Base-by-base conservation (phyloP, 2,888 invertebrate species). In the Onthophagus sagittarius region DNA sequence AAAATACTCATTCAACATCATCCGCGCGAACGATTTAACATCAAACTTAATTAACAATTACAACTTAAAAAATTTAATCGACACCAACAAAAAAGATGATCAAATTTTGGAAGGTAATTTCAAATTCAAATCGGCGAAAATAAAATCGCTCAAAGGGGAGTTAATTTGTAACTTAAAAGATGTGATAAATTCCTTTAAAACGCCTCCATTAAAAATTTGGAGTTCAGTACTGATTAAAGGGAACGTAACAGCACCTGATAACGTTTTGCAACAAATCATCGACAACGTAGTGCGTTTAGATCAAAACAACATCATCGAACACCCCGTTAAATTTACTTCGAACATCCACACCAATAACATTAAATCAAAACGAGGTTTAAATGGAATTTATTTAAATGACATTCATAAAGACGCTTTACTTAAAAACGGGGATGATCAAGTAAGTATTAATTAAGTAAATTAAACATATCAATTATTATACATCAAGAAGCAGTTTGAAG, bases 361-460 rank as follows among this genome's bases (percentile, higher is more conserved):
- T 11, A 74, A 76, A 39, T 76, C 77, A 1, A 70, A 73, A 7
- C 77, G 78, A 63, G 74, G 75, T 31, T 79, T 85, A 63, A 85
- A 84, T 75, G 77, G 77, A 63, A 72, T 85, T 15, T 77, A 83
- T 76, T 75, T 85, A 5, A 73, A 77, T 39, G 78, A 80, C 71
- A 79, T 85, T 71, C 74, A 82, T 6, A 76, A 82, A 9, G 85
- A 85, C 76, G 82, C 83, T 15, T 76, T 85, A 72, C 72, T 83
- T 14, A 77, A 75, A 72, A 79, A 80, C 39, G 77, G 75, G 31
- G 73, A 77, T 33, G 77, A 80, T 71, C 84, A 84, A 79, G 83
- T 84, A 77, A 76, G 31, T 73, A 7, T 32, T 67, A 72, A 32
- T 9, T 65, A 32, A 53, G 2, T 23, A 23, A 23, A n/a, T n/a